Conservation (phyloP, 2,797 vertebrate genomes). For the Furcifer pardalis region DNA sequence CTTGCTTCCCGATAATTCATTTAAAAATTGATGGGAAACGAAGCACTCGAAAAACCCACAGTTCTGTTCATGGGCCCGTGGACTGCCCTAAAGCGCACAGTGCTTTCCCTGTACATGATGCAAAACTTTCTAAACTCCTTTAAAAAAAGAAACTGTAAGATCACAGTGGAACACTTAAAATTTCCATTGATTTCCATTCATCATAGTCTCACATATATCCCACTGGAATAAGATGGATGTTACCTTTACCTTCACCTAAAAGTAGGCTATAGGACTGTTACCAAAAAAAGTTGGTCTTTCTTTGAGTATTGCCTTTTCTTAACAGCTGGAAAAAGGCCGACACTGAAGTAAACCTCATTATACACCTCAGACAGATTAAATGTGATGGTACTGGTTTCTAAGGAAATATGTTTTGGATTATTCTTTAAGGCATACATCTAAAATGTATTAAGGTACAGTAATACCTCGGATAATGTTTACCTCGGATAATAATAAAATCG, state of each 20-base stretch:
- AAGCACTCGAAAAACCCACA: slow-evolving; percentile 68
- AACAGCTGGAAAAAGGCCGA: background rate
- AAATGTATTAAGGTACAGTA: background rate
- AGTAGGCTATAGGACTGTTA: background rate
- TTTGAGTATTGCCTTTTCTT: background rate
- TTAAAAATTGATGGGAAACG: slow-evolving; percentile 88
- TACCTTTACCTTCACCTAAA: background rate
- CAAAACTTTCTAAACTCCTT: background rate
- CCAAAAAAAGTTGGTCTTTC: background rate
- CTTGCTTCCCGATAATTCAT: slow-evolving; percentile 93
- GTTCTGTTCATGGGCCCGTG: slow-evolving; percentile 40
- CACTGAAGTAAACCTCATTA: background rate
- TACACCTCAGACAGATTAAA: background rate
- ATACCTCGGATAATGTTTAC: too few species aligned
- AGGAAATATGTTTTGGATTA: background rate
- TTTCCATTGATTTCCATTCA: background rate
- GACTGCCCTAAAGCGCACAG: slow-evolving; percentile 56
- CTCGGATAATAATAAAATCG: too few species aligned
- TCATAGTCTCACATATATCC: too few species aligned
- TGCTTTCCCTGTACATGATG: slow-evolving; percentile 9
- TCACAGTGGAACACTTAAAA: background rate
- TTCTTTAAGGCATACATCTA: background rate
- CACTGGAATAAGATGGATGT: background rate
- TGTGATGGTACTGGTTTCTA: background rate
- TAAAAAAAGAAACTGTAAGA: background rate